These are phyloP conservation scores for Pachymerium ferrugineum DNA, from an alignment of 2,888 invertebrate species.

Conservation along the genomic window DNA sequence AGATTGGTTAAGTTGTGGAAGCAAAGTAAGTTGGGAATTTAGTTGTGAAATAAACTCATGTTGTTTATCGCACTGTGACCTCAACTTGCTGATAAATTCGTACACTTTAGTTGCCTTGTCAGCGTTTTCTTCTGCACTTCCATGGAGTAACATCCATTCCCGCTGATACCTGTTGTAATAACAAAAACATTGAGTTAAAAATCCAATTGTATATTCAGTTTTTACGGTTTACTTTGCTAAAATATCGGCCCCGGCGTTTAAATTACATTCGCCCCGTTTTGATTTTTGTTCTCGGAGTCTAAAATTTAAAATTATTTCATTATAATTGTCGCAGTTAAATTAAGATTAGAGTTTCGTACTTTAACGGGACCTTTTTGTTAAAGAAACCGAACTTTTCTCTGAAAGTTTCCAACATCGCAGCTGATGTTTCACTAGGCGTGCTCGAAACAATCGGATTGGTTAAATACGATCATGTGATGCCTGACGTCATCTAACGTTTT, in stretches of 20 bases:
- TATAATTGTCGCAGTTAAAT: neutral
- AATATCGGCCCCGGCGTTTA: neutral
- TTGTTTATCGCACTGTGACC: constrained; percentile 49
- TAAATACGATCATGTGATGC: too few species aligned
- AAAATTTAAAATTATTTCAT: neutral
- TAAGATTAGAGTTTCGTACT: neutral
- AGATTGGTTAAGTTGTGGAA: constrained; percentile 44
- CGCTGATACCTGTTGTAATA: constrained; percentile 59
- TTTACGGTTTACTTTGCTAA: neutral
- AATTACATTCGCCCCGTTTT: neutral
- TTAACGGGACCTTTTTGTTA: neutral
- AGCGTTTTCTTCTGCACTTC: constrained; percentile 61
- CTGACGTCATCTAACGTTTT: too few species aligned
- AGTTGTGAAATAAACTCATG: constrained; percentile 48
- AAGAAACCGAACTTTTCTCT: neutral
- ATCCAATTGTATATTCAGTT: neutral
- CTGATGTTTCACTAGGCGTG: too few species aligned
- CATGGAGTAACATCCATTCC: constrained; percentile 65
- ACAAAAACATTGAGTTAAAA: too few species aligned
- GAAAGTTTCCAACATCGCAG: neutral
- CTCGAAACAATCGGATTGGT: too few species aligned
- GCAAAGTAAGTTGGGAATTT: constrained; percentile 48
- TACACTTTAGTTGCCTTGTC: constrained; percentile 53
- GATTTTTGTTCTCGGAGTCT: neutral
- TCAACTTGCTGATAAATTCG: constrained; percentile 50